A percentile compares a stretch with the other conserved stretches of the same genome.
Evolutionary conservation across 2,113 vertebrate species (phyloP).

Genomic region (Puma concolor): DNA sequence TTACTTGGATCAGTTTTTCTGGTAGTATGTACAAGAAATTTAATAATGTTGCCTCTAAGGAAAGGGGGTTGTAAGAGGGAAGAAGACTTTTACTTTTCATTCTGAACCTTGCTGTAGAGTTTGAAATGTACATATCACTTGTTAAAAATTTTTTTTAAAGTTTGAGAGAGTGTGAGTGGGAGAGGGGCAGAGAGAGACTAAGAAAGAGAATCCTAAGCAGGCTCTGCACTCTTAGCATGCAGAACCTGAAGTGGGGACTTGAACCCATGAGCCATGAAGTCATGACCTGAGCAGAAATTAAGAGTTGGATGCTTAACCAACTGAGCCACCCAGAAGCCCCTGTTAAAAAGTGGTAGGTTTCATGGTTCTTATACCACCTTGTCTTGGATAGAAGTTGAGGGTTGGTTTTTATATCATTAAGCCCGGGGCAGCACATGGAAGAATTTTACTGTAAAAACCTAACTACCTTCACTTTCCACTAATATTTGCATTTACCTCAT

Average conservation of each 20-base stretch:
- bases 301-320: too few species aligned
- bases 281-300: too few species aligned
- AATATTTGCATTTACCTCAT: not conserved
- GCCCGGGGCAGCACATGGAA: not conserved
- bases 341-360: not conserved
- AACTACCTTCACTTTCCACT: not conserved
- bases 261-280: too few species aligned
- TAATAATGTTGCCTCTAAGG: not conserved
- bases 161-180: too few species aligned
- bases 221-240: too few species aligned
- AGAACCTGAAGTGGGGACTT: too few species aligned
- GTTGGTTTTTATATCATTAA: not conserved
- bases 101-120: not conserved
- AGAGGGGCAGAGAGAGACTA: too few species aligned
- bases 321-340: too few species aligned
- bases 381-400: not conserved
- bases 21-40: not conserved
- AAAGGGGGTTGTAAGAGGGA: not conserved
- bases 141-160: not conserved
- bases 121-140: not conserved
- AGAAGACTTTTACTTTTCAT: not conserved
- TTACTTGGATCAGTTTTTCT: not conserved
- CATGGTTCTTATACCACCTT: not conserved
- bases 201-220: too few species aligned
- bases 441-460: not conserved